phyloP scores from a whole-genome alignment of 30 jellyfish, hydroid and myxozoan species.

The Hydra vulgaris region DNA sequence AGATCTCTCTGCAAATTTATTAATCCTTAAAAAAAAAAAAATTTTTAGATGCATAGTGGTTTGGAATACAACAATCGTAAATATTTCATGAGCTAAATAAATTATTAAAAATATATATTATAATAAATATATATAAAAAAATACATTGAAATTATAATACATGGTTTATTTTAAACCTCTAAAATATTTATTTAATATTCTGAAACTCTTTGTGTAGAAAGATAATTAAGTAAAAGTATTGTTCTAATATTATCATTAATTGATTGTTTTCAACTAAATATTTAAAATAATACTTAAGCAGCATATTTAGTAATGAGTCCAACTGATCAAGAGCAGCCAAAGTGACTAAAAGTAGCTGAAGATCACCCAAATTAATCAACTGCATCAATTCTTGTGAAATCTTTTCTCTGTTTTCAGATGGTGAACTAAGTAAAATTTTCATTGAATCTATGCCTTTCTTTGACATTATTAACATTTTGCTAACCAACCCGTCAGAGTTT shows the following conservation, averaged over 20 bases:
- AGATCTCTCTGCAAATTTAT: conserved; percentile 1
- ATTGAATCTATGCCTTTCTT: conserved; percentile 12
- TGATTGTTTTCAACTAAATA: neutral
- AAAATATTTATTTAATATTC: too few relatives aligned
- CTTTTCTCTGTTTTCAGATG: conserved; percentile 50
- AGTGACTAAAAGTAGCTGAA: conserved; percentile 35
- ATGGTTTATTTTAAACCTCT: too few relatives aligned
- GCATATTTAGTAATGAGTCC: conserved; percentile 24
- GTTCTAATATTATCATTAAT: too few relatives aligned
- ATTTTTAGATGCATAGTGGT: neutral
- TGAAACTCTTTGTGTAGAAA: too few relatives aligned
- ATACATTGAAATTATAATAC: too few relatives aligned
- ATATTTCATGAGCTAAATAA: too few relatives aligned
- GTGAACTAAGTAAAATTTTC: conserved; percentile 28
- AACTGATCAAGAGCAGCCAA: conserved; percentile 60
- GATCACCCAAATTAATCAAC: conserved; percentile 43
- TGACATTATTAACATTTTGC: neutral
- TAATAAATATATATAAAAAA: too few relatives aligned
- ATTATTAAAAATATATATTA: too few relatives aligned
- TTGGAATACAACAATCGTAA: too few relatives aligned
- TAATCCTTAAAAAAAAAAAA: neutral
- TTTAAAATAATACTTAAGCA: conserved; percentile 29
- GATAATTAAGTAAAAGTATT: too few relatives aligned
- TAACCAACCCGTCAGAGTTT: conserved; percentile 6
- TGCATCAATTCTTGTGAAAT: conserved; percentile 49